These are phyloP conservation scores for Metellina segmentata DNA, from an alignment of 2,888 invertebrate genomes.

Conservation along the genomic window DNA sequence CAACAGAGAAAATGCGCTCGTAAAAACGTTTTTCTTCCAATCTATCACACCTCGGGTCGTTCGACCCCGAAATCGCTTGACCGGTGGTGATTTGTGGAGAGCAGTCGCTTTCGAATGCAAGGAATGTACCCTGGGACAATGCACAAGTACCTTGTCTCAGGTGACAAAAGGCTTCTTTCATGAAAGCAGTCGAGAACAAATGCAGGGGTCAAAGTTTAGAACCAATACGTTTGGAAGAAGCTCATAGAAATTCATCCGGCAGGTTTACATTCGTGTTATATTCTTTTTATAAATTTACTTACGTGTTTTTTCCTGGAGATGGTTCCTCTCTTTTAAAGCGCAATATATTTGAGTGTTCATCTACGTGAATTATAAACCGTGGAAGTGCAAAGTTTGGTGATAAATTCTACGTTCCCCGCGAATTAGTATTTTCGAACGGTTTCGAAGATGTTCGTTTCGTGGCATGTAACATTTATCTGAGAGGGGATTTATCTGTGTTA, in stretches of 20 bases:
- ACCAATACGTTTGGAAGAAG: constrained; percentile 42
- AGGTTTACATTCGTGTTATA: constrained; percentile 16
- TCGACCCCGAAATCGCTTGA: constrained; percentile 39
- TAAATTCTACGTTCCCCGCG: constrained; percentile 1
- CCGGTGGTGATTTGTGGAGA: constrained; percentile 40
- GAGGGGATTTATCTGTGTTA: not conserved
- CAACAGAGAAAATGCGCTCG: not conserved
- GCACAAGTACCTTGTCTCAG: constrained; percentile 65
- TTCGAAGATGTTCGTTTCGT: constrained; percentile 2
- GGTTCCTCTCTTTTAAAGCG: not conserved
- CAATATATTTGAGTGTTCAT: not conserved
- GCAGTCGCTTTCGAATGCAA: not conserved
- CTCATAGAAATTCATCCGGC: constrained; percentile 1
- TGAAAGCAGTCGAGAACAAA: constrained; percentile 41
- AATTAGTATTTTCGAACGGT: not conserved
- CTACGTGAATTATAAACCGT: not conserved
- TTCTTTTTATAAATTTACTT: not conserved
- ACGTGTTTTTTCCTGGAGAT: not conserved
- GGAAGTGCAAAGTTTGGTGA: constrained; percentile 19
- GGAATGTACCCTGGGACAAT: constrained; percentile 54
- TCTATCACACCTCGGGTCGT: constrained; percentile 19
- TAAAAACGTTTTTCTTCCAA: not conserved
- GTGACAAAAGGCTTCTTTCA: constrained; percentile 73
- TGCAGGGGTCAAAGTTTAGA: constrained; percentile 46
- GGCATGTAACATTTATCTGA: not conserved